A percentile compares a stretch with the other conserved stretches of the same genome.
phyloP scores from a whole-genome alignment of 2,888 invertebrate genomes.

The Acholoe squamosa region DNA sequence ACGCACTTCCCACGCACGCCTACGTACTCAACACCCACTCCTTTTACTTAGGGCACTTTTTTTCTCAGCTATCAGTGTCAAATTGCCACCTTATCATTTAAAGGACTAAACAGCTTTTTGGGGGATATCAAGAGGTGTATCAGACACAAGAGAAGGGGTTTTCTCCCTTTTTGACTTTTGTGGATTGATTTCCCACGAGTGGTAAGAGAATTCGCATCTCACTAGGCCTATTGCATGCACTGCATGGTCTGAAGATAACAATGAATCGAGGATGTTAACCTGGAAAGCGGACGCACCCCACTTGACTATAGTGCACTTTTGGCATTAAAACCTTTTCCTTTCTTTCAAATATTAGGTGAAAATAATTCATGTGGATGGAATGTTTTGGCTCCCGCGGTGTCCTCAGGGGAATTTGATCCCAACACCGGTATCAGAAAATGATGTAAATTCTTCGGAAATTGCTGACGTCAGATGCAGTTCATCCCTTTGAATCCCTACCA shows the following conservation, averaged over 20 bases:
- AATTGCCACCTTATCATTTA: background rate
- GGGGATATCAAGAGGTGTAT: background rate
- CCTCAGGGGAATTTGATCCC: no score
- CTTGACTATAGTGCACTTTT: no score
- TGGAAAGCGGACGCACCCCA: no score
- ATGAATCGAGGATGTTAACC: background rate
- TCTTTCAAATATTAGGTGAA: no score
- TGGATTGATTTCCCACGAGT: background rate
- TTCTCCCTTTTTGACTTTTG: background rate
- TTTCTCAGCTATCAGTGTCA: background rate
- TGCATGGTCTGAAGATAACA: background rate
- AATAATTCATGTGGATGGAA: no score
- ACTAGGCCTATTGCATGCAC: background rate
- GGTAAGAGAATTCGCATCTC: background rate
- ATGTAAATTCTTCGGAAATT: no score
- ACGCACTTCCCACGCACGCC: background rate
- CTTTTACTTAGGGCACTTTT: conserved; percentile 13
- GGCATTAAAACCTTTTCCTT: no score
- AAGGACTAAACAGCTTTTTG: background rate
- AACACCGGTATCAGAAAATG: no score
- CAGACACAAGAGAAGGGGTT: background rate
- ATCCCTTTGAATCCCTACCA: no score
- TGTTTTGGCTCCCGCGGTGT: no score
- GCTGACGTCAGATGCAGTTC: no score
- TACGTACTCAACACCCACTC: background rate